Conservation (phyloP, 2,113 vertebrate genomes). For the Silurus asotus region DNA sequence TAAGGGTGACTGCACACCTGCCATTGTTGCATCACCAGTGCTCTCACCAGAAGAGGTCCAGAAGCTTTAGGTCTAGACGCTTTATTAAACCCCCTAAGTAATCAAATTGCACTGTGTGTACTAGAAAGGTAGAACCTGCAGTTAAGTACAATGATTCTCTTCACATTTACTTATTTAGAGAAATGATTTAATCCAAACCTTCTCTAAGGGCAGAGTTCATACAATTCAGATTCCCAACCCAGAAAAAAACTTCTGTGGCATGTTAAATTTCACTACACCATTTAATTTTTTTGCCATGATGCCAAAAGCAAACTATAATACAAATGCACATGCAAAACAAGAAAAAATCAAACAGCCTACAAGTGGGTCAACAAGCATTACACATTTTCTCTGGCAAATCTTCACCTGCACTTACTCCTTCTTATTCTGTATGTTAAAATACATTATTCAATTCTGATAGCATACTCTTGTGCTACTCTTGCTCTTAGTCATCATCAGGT, state of each 20-base stretch:
- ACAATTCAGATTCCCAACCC: neutral
- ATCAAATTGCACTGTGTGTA: neutral
- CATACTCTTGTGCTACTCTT: neutral
- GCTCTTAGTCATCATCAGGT: slow-evolving; percentile 1
- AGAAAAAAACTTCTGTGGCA: neutral
- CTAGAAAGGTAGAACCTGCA: neutral
- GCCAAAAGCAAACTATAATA: neutral
- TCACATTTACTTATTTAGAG: neutral
- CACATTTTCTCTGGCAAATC: neutral
- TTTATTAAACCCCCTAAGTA: neutral
- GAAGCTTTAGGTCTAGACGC: neutral
- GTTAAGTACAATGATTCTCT: neutral
- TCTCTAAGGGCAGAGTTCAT: neutral
- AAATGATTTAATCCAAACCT: neutral
- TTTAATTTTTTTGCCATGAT: neutral
- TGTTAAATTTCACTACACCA: neutral
- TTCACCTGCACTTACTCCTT: neutral
- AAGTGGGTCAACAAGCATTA: neutral
- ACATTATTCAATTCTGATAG: neutral
- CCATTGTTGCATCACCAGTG: neutral
- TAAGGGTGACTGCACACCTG: neutral
- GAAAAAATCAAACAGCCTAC: neutral
- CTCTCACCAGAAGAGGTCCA: neutral
- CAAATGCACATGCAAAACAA: neutral
- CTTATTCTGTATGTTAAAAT: neutral